These are phyloP conservation scores for Nematopogon swammerdamellus DNA, from an alignment of 2,888 invertebrate genomes.

Conservation along the genomic window DNA sequence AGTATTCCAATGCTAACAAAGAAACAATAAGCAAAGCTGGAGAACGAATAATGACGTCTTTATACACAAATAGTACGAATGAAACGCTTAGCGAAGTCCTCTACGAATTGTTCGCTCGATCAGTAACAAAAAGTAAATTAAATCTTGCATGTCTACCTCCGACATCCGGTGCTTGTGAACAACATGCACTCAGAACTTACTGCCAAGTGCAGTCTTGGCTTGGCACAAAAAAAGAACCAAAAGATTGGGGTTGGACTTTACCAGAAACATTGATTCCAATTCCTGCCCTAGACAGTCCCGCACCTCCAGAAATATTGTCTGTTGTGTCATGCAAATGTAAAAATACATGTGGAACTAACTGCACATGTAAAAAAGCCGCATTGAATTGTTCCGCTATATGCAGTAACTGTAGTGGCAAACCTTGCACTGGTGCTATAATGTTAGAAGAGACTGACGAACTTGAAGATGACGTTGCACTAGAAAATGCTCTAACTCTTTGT, in stretches of 20 bases:
- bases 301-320: background rate
- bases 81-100: background rate
- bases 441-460: background rate
- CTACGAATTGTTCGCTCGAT: background rate
- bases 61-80: conserved; percentile 11
- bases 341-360: background rate
- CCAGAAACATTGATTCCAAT: background rate
- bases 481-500: background rate
- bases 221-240: background rate
- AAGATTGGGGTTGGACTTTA: conserved; percentile 1
- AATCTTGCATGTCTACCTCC: conserved; percentile 1
- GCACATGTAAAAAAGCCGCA: conserved; percentile 1
- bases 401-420: background rate
- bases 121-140: conserved; percentile 3
- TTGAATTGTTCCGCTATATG: background rate
- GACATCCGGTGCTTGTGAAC: background rate
- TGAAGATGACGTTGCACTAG: background rate
- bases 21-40: conserved; percentile 8
- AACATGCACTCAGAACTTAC: conserved; percentile 2
- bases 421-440: background rate
- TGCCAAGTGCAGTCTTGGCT: conserved; percentile 2
- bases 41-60: conserved; percentile 10
- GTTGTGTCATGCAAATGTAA: conserved; percentile 1
- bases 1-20: conserved; percentile 1
- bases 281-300: background rate